Evolutionary conservation across 2,113 vertebrate genomes (phyloP).

Genomic region (Misgurnus anguillicaudatus): DNA sequence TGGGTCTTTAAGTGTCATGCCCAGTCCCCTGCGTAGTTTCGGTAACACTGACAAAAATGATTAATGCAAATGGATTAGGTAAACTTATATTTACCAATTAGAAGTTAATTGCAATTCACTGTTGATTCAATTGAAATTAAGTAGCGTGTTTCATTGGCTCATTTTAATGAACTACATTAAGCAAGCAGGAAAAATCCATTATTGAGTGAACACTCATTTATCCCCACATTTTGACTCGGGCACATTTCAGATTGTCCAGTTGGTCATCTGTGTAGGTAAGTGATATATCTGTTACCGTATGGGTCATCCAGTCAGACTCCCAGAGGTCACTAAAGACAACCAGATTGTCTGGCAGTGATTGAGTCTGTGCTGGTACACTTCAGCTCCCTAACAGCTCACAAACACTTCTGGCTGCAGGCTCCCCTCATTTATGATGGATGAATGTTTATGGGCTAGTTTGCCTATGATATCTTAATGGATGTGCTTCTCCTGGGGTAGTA

Average conservation of each 20-base stretch:
- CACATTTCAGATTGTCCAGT: neutral
- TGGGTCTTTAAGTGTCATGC: too few species aligned
- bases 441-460: conserved; percentile 45
- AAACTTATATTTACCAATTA: neutral
- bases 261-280: neutral
- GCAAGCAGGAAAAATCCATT: neutral
- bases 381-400: conserved; percentile 2
- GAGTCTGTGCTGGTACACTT: neutral
- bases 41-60: too few species aligned
- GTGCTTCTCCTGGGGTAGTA: conserved; percentile 34
- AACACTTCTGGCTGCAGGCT: conserved; percentile 13
- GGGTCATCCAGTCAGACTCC: conserved; percentile 20
- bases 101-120: neutral
- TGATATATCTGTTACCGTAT: neutral
- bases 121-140: too few species aligned
- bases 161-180: conserved; percentile 5
- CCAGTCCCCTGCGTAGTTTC: too few species aligned
- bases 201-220: neutral
- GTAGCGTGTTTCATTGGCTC: conserved; percentile 22
- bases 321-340: conserved; percentile 22
- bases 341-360: neutral
- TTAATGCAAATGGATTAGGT: neutral
- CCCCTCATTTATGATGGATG: conserved; percentile 49
- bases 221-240: neutral
- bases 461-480: conserved; percentile 55